Evolutionary conservation across 2,113 vertebrate genomes (phyloP).

Genomic region (Clarias macrocephalus): DNA sequence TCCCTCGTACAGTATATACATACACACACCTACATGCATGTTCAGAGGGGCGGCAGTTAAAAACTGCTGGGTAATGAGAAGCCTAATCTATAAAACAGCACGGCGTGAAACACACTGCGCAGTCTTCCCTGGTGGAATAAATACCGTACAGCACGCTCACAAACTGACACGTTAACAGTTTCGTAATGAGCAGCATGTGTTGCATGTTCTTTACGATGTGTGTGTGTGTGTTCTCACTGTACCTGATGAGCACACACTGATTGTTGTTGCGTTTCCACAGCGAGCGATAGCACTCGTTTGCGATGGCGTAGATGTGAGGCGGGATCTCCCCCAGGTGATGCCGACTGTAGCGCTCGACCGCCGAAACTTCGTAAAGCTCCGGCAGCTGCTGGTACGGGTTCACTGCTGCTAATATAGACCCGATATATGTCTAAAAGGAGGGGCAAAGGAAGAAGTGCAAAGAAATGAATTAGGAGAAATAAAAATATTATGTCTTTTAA

Average conservation of each 20-base stretch:
- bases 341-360: conserved; percentile 82
- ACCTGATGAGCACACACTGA: conserved; percentile 99
- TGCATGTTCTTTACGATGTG: background rate
- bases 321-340: conserved; percentile 87
- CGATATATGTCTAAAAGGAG: conserved; percentile 87
- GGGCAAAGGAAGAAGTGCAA: background rate
- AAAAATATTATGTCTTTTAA: background rate
- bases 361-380: conserved; percentile 77
- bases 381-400: conserved; percentile 90
- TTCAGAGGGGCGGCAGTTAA: background rate
- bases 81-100: conserved; percentile 39
- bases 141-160: conserved; percentile 1
- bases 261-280: conserved; percentile 91
- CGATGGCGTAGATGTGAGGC: conserved; percentile 92
- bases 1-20: background rate
- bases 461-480: background rate
- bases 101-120: conserved; percentile 14
- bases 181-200: conserved; percentile 21
- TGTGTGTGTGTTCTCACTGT: conserved; percentile 7
- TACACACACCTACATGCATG: conserved; percentile 10
- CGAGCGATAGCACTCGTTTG: conserved; percentile 95
- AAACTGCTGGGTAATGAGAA: conserved; percentile 1
- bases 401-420: conserved; percentile 92
- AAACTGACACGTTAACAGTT: conserved; percentile 10
- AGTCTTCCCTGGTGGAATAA: conserved; percentile 8